phyloP scores from a whole-genome alignment of 2,888 invertebrate species.

The Brachycybe producta region DNA sequence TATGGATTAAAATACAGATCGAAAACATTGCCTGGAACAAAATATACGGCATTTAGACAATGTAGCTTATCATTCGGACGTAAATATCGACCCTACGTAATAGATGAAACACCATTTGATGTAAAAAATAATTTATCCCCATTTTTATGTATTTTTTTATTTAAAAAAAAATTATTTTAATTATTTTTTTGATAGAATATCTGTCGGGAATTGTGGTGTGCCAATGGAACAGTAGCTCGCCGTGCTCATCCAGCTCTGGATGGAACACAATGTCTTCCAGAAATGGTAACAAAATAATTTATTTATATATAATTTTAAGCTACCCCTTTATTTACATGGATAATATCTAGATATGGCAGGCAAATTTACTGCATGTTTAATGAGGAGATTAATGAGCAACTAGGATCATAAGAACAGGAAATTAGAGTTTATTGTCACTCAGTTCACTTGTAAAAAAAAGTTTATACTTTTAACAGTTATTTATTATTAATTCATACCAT shows the following conservation, averaged over 20 bases:
- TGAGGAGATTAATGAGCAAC: too few species aligned
- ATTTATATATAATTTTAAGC: too few species aligned
- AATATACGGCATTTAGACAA: slow-evolving; percentile 29
- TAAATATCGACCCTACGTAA: slow-evolving; percentile 28
- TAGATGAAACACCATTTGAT: slow-evolving; percentile 29
- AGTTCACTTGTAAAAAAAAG: too few species aligned
- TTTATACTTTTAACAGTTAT: too few species aligned
- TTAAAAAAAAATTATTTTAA: slow-evolving; percentile 1
- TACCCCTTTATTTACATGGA: too few species aligned
- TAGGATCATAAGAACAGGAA: too few species aligned
- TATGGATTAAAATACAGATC: slow-evolving; percentile 16
- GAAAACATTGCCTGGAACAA: slow-evolving; percentile 28
- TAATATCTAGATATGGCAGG: too few species aligned
- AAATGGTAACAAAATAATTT: too few species aligned
- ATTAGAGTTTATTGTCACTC: too few species aligned
- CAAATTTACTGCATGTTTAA: too few species aligned
- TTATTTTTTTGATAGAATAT: slow-evolving; percentile 26
- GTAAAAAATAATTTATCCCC: slow-evolving; percentile 23
- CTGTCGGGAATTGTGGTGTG: slow-evolving; percentile 33
- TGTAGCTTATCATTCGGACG: slow-evolving; percentile 29
- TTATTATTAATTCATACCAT: too few species aligned
- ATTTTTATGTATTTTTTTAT: not conserved
- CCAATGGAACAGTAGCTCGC: slow-evolving; percentile 30
- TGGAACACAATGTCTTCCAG: slow-evolving; percentile 32
- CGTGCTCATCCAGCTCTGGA: slow-evolving; percentile 35